These are phyloP conservation scores for Hypomesus transpacificus DNA, from an alignment of 2,113 vertebrate genomes.

Conservation along the genomic window DNA sequence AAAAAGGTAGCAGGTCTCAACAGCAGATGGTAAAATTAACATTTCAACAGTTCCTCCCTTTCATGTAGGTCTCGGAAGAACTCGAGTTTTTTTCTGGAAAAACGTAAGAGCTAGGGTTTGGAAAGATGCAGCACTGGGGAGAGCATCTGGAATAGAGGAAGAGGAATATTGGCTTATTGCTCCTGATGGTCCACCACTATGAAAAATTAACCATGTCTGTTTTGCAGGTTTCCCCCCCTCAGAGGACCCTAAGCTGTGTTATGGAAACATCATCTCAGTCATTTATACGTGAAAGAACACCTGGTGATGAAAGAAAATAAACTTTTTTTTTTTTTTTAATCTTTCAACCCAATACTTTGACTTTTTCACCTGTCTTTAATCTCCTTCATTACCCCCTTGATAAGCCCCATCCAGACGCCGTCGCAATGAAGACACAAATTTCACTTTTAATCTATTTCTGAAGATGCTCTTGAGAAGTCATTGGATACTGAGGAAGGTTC, in stretches of 20 bases:
- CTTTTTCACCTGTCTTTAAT: slow-evolving; percentile 52
- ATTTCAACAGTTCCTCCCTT: slow-evolving; percentile 97
- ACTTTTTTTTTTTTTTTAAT: slow-evolving; percentile 40
- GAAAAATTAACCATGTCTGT: slow-evolving; percentile 98
- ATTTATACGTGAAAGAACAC: slow-evolving; percentile 93
- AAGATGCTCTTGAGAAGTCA: slow-evolving; percentile 46
- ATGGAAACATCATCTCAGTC: slow-evolving; percentile 93
- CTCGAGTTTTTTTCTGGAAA: slow-evolving; percentile 69
- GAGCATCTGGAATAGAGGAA: slow-evolving; percentile 96
- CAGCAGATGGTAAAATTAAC: slow-evolving; percentile 99
- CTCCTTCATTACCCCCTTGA: slow-evolving; percentile 43
- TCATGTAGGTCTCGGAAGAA: slow-evolving; percentile 92
- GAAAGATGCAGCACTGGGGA: slow-evolving; percentile 86
- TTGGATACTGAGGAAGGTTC: slow-evolving; percentile 43
- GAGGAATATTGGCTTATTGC: slow-evolving; percentile 96
- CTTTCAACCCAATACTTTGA: slow-evolving; percentile 53
- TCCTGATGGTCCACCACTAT: slow-evolving; percentile 89
- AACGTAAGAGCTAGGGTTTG: slow-evolving; percentile 79
- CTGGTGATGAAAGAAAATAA: slow-evolving; percentile 89
- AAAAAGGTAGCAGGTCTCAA: slow-evolving; percentile 94
- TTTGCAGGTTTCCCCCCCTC: slow-evolving; percentile 92
- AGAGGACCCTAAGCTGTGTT: slow-evolving; percentile 85
- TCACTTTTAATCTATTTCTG: slow-evolving; percentile 49
- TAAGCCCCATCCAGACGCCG: slow-evolving; percentile 40
- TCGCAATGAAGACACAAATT: slow-evolving; percentile 45